These are phyloP conservation scores for Tholera decimalis DNA, from an alignment of 2,888 invertebrate species.

Conservation along the genomic window DNA sequence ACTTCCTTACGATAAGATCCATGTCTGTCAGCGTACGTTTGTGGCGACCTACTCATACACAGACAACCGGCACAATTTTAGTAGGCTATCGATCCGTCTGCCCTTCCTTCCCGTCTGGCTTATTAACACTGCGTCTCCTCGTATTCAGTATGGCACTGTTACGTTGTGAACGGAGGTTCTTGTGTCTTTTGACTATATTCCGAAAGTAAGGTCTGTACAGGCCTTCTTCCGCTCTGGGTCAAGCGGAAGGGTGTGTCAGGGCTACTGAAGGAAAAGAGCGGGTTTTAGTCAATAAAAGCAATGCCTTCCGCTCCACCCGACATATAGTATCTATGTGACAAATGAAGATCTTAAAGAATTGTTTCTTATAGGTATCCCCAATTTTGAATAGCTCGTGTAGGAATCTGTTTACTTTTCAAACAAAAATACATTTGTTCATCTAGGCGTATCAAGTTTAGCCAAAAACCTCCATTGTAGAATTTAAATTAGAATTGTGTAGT, in stretches of 20 bases:
- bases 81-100: conserved; percentile 70
- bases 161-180: background rate
- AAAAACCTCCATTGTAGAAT: background rate
- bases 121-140: conserved; percentile 8
- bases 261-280: too few species aligned
- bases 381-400: background rate
- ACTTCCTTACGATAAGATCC: background rate
- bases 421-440: background rate
- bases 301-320: too few species aligned
- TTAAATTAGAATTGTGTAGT: background rate
- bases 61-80: conserved; percentile 65
- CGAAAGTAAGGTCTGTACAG: too few species aligned
- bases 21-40: background rate
- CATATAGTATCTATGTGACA: too few species aligned
- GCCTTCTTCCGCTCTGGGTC: too few species aligned
- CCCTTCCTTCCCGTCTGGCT: conserved; percentile 17
- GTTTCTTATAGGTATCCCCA: too few species aligned
- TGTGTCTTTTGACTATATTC: background rate
- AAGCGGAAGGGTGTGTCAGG: too few species aligned
- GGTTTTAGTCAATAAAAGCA: too few species aligned
- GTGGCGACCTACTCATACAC: background rate
- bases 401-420: background rate
- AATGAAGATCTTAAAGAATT: too few species aligned
- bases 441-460: background rate
- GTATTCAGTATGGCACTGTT: background rate